phyloP scores from a whole-genome alignment of 2,113 vertebrate genomes.

The Noturus placidus region DNA sequence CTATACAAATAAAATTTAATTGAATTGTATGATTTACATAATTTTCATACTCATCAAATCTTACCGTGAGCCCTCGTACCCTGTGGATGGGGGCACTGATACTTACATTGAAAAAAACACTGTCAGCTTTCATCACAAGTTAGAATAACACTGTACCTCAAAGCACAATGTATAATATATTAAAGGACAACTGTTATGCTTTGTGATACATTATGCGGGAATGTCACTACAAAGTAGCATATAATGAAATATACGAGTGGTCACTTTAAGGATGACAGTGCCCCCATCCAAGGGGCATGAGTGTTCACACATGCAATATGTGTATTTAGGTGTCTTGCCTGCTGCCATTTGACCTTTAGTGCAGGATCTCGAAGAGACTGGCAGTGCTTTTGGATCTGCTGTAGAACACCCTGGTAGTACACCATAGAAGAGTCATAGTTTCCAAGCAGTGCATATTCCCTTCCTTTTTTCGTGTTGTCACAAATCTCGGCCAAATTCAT shows the following conservation, averaged over 20 bases:
- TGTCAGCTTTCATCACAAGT: not conserved
- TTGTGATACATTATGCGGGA: not conserved
- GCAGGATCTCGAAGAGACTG: conserved; percentile 87
- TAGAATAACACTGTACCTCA: not conserved
- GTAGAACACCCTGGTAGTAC: conserved; percentile 96
- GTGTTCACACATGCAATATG: not conserved
- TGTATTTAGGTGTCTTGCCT: conserved; percentile 70
- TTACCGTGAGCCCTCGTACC: not conserved
- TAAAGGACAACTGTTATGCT: not conserved
- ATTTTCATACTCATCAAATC: not conserved
- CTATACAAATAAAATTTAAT: too few species aligned
- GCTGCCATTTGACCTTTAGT: conserved; percentile 89
- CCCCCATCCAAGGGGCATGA: not conserved
- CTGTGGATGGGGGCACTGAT: not conserved
- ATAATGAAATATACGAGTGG: too few species aligned
- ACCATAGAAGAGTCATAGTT: conserved; percentile 96
- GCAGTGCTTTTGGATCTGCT: conserved; percentile 92
- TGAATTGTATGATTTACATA: not conserved
- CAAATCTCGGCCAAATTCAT: conserved; percentile 96
- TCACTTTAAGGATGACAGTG: not conserved
- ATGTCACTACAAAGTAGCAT: not conserved
- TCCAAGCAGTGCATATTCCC: conserved; percentile 94
- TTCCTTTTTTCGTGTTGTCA: conserved; percentile 94
- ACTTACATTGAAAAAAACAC: not conserved
- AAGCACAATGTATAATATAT: not conserved